Percentiles rank a stretch among this genome's conserved stretches.
Evolutionary conservation across 2,113 vertebrate species (phyloP).

Genomic region (Mellivora capensis): DNA sequence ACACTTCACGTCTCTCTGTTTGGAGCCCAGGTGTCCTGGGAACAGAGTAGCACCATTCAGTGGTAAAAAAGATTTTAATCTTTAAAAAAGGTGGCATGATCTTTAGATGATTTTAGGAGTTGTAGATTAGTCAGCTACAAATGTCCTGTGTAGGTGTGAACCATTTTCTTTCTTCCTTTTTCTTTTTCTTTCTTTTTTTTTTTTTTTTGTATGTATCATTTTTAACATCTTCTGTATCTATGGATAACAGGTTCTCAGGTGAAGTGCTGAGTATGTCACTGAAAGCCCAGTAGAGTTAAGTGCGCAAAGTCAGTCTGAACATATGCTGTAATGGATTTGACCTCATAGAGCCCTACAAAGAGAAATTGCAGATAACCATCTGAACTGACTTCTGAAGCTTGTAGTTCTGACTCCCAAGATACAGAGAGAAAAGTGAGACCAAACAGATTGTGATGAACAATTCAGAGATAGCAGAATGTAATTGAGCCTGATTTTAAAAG

Average conservation of each 20-base stretch:
- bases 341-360: slow-evolving; percentile 80
- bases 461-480: slow-evolving; percentile 59
- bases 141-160: slow-evolving; percentile 19
- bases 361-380: slow-evolving; percentile 85
- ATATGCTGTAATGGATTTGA: slow-evolving; percentile 85
- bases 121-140: neutral
- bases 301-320: slow-evolving; percentile 80
- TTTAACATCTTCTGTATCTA: slow-evolving; percentile 77
- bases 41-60: neutral
- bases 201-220: slow-evolving; percentile 29
- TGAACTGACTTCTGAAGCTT: slow-evolving; percentile 82
- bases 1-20: neutral
- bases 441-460: slow-evolving; percentile 66
- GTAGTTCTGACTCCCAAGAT: slow-evolving; percentile 77
- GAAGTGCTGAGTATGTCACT: slow-evolving; percentile 74
- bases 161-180: neutral
- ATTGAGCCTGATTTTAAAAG: slow-evolving; percentile 69
- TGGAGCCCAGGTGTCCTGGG: slow-evolving; percentile 14
- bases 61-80: slow-evolving; percentile 12
- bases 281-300: slow-evolving; percentile 80
- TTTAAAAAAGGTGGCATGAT: neutral
- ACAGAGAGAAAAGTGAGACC: slow-evolving; percentile 69
- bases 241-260: slow-evolving; percentile 78
- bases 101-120: slow-evolving; percentile 34
- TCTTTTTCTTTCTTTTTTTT: neutral